These are phyloP conservation scores for Solenodon paradoxus DNA, from an alignment of 2,113 vertebrate species.

Conservation along the genomic window DNA sequence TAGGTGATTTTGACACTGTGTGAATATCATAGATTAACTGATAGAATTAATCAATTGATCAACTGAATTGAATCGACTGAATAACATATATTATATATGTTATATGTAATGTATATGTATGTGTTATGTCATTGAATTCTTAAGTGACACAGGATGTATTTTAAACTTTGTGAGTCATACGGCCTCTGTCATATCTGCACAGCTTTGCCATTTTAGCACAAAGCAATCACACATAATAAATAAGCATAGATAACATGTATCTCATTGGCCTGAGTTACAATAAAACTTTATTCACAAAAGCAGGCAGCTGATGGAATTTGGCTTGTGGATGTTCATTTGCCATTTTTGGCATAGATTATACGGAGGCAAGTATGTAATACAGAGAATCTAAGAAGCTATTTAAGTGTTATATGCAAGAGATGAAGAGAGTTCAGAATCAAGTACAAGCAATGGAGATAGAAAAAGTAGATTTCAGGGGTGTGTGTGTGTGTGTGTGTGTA, in stretches of 20 bases:
- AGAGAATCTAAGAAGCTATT: background rate
- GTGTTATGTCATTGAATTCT: no score
- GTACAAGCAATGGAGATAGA: background rate
- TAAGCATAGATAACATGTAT: background rate
- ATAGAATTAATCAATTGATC: no score
- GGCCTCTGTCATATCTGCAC: background rate
- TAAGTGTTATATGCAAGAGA: background rate
- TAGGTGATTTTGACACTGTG: no score
- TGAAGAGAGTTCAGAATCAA: background rate
- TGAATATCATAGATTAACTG: no score
- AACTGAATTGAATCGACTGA: no score
- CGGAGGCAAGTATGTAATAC: background rate
- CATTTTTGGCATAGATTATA: background rate
- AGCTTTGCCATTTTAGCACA: background rate
- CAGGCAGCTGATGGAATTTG: background rate
- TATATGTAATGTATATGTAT: no score
- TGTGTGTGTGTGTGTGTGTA: no score
- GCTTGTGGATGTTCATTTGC: background rate
- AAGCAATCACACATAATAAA: background rate
- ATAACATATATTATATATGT: no score
- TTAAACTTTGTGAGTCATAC: background rate
- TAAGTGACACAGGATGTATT: no score
- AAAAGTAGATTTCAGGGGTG: no score
- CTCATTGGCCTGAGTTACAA: background rate
- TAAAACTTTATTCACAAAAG: background rate